Percentiles rank a stretch among this genome's conserved stretches.
Conservation (phyloP, 2,113 vertebrate species). For the Corynorhinus townsendii region DNA sequence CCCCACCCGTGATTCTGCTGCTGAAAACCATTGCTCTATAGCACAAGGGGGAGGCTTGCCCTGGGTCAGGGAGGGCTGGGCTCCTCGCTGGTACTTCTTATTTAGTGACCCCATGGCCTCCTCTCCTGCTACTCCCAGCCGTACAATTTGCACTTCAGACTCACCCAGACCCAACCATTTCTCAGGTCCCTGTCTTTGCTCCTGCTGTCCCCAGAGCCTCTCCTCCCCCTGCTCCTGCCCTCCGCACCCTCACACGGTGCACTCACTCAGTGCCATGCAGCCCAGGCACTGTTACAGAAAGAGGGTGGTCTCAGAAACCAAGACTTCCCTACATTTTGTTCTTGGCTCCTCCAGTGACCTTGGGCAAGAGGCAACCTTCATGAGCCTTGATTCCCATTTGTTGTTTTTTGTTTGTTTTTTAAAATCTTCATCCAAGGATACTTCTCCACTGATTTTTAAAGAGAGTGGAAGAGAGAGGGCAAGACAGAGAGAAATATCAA, state of each 20-base stretch:
- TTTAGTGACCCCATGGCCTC: background rate
- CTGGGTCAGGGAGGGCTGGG: background rate
- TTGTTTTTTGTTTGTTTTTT: background rate
- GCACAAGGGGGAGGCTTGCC: background rate
- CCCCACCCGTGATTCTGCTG: background rate
- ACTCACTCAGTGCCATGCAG: background rate
- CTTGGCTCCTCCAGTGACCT: background rate
- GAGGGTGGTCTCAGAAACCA: background rate
- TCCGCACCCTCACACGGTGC: rapidly evolving
- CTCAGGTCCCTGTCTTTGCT: background rate
- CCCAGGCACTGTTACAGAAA: background rate
- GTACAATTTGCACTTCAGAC: background rate
- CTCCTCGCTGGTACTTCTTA: background rate
- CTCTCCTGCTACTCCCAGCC: background rate
- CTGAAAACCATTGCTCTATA: background rate
- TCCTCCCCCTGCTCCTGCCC: too few species aligned
- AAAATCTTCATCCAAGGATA: too few species aligned
- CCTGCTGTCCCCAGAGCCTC: background rate
- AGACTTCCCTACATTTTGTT: background rate
- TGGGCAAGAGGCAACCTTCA: background rate
- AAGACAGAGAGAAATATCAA: too few species aligned
- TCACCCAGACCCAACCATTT: background rate
- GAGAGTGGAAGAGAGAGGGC: too few species aligned
- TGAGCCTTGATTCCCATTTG: background rate
- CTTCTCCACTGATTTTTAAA: too few species aligned